These are phyloP conservation scores for Quiscalus mexicanus DNA, from an alignment of 2,113 vertebrate species.

Conservation along the genomic window DNA sequence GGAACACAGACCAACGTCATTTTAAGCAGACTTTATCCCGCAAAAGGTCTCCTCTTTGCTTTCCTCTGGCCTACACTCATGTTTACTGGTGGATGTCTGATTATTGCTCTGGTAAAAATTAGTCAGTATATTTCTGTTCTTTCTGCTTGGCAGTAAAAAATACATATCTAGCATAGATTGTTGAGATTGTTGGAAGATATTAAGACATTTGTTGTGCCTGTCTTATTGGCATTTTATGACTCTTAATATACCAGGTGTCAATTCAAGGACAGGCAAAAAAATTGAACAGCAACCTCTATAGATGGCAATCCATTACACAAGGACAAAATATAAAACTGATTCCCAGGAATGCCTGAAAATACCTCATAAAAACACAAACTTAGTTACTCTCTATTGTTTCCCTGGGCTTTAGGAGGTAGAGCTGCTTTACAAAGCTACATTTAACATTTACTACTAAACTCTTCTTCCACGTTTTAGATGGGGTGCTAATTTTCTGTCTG, in stretches of 20 bases:
- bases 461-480: background rate
- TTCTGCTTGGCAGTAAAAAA: conserved; percentile 67
- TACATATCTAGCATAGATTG: background rate
- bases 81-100: conserved; percentile 74
- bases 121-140: conserved; percentile 79
- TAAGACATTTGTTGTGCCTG: background rate
- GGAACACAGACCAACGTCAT: conserved; percentile 61
- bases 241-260: background rate
- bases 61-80: conserved; percentile 80
- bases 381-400: background rate
- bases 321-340: background rate
- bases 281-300: background rate
- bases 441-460: background rate
- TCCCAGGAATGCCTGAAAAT: background rate
- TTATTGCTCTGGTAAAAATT: conserved; percentile 79
- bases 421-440: background rate
- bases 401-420: background rate
- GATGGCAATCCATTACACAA: background rate
- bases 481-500: background rate
- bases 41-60: conserved; percentile 51
- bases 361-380: background rate
- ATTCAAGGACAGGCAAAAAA: background rate
- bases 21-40: conserved; percentile 69
- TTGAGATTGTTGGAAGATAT: background rate
- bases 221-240: background rate